Evolutionary conservation across 2,888 invertebrate species (phyloP).

Genomic region (Agapostemon virescens): DNA sequence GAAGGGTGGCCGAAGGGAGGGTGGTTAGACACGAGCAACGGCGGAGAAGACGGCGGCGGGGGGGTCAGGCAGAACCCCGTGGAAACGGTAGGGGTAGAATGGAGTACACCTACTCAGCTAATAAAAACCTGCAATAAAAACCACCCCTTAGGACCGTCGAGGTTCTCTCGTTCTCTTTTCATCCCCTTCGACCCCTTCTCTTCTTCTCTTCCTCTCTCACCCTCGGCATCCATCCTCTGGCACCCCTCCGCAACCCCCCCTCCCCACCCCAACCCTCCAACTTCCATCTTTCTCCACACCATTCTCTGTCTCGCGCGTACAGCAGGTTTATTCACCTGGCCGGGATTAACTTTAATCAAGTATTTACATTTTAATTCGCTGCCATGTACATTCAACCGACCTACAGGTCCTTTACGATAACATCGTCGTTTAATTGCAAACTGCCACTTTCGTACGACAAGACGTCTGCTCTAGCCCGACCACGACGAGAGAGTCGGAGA

Average conservation of each 20-base stretch:
- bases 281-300: constrained; percentile 48
- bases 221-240: constrained; percentile 19
- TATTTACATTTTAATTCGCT: constrained; percentile 80
- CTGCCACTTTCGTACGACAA: constrained; percentile 71
- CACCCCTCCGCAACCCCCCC: constrained; percentile 25
- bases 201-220: constrained; percentile 25
- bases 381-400: constrained; percentile 65
- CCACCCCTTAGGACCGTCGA: constrained; percentile 78
- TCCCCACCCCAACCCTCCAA: neutral
- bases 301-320: constrained; percentile 50
- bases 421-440: constrained; percentile 77
- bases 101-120: constrained; percentile 78
- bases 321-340: constrained; percentile 75
- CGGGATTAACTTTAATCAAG: constrained; percentile 80
- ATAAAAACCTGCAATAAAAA: constrained; percentile 80
- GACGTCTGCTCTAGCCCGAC: constrained; percentile 54
- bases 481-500: neutral
- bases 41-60: constrained; percentile 54
- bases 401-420: constrained; percentile 71
- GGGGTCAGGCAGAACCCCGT: constrained; percentile 41
- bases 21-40: constrained; percentile 47
- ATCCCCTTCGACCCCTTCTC: constrained; percentile 35
- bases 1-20: constrained; percentile 11
- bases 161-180: constrained; percentile 62
- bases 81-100: constrained; percentile 62